These are phyloP conservation scores for Battus philenor DNA, from an alignment of 1,140 invertebrate genomes.

Conservation along the genomic window DNA sequence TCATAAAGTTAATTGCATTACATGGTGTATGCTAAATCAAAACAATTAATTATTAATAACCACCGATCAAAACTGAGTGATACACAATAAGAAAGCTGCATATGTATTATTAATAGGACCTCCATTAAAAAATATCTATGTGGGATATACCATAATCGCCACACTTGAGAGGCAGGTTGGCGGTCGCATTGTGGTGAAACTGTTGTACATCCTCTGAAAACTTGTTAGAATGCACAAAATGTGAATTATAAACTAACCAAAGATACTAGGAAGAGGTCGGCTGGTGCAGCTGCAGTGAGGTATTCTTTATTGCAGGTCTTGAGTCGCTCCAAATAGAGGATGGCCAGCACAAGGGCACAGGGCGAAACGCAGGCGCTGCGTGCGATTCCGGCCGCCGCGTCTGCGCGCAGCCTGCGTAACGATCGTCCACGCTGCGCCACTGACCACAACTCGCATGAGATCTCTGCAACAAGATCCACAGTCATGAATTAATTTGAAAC, in stretches of 20 bases:
- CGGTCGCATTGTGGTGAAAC: not conserved
- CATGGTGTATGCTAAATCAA: too few species aligned
- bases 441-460: conserved; percentile 78
- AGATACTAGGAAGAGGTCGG: conserved; percentile 94
- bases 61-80: too few species aligned
- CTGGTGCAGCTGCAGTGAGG: conserved; percentile 86
- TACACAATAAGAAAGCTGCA: too few species aligned
- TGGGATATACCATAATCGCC: too few species aligned
- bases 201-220: not conserved
- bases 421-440: conserved; percentile 72
- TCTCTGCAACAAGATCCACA: conserved; percentile 81
- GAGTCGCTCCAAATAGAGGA: conserved; percentile 88
- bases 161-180: too few species aligned
- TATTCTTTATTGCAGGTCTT: conserved; percentile 89
- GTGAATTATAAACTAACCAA: conserved; percentile 79
- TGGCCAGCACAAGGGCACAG: conserved; percentile 59
- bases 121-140: too few species aligned
- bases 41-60: too few species aligned
- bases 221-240: too few species aligned
- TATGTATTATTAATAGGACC: too few species aligned
- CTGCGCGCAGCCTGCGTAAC: conserved; percentile 86
- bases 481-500: too few species aligned
- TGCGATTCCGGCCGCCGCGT: conserved; percentile 86
- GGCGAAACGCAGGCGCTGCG: conserved; percentile 88
- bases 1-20: too few species aligned